These are phyloP conservation scores for Rutpela maculata DNA, from an alignment of 2,888 invertebrate species.

Conservation along the genomic window DNA sequence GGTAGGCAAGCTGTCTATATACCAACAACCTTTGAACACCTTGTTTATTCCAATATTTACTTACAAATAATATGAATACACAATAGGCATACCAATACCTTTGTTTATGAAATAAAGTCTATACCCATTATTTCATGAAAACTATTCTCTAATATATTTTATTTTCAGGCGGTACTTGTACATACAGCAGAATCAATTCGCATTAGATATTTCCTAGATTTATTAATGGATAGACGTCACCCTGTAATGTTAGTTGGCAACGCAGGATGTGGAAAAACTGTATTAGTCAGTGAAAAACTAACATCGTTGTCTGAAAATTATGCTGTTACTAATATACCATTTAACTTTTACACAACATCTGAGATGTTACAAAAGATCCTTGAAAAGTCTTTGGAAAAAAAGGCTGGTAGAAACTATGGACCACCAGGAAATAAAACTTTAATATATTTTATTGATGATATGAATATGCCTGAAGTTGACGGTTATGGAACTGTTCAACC, in stretches of 20 bases:
- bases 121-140: no score
- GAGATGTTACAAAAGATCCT: conserved; percentile 95
- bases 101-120: no score
- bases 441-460: conserved; percentile 96
- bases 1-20: conserved; percentile 72
- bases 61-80: no score
- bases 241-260: conserved; percentile 97
- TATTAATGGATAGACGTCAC: conserved; percentile 90
- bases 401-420: conserved; percentile 94
- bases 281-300: conserved; percentile 84
- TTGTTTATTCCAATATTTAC: no score
- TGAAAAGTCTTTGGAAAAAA: conserved; percentile 96
- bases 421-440: conserved; percentile 96
- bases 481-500: conserved; percentile 96
- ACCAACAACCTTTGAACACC: neutral
- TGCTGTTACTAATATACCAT: conserved; percentile 93
- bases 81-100: no score
- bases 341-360: conserved; percentile 97
- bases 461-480: conserved; percentile 97
- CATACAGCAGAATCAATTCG: conserved; percentile 96
- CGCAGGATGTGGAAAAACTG: conserved; percentile 96
- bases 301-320: conserved; percentile 88
- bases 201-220: conserved; percentile 90
- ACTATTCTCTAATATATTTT: neutral
- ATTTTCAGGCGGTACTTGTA: conserved; percentile 87